A percentile compares a stretch with the other conserved stretches of the same genome.
Evolutionary conservation across 2,797 vertebrate genomes (phyloP).

Genomic region (Lemur catta): DNA sequence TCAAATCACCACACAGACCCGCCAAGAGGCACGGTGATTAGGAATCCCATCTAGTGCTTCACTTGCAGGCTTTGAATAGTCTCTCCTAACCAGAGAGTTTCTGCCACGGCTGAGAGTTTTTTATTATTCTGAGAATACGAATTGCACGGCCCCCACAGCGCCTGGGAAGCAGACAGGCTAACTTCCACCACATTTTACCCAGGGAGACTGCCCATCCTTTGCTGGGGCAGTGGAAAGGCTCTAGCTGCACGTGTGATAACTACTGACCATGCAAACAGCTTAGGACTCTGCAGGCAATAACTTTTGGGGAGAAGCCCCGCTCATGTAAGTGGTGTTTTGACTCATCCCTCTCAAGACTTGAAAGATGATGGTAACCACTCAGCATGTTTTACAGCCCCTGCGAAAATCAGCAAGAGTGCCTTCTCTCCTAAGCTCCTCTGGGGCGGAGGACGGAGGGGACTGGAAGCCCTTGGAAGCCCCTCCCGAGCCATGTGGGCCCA

Average conservation of each 20-base stretch:
- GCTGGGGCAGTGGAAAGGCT: not conserved
- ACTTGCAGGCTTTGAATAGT: not conserved
- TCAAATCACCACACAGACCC: not conserved
- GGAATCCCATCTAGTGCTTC: slow-evolving; percentile 1
- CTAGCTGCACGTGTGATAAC: not conserved
- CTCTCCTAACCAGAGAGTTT: not conserved
- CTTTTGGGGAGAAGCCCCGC: not conserved
- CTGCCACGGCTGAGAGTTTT: not conserved
- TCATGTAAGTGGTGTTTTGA: not conserved
- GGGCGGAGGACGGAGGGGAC: accelerated
- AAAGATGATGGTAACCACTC: slow-evolving; percentile 51
- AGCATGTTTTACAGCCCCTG: slow-evolving; percentile 60
- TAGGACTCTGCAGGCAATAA: slow-evolving; percentile 39
- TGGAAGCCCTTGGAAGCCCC: not conserved
- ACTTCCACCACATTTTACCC: accelerated
- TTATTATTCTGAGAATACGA: not conserved
- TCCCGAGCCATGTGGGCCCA: not conserved
- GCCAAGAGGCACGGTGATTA: not conserved
- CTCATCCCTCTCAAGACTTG: slow-evolving; percentile 45
- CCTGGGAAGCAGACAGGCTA: not conserved
- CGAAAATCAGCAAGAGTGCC: not conserved
- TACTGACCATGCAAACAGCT: not conserved
- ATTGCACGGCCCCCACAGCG: not conserved
- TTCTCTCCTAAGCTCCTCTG: not conserved
- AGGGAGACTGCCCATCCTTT: slow-evolving; percentile 24